phyloP scores from a whole-genome alignment of 2,113 vertebrate genomes.

The Pelvicachromis taeniatus region DNA sequence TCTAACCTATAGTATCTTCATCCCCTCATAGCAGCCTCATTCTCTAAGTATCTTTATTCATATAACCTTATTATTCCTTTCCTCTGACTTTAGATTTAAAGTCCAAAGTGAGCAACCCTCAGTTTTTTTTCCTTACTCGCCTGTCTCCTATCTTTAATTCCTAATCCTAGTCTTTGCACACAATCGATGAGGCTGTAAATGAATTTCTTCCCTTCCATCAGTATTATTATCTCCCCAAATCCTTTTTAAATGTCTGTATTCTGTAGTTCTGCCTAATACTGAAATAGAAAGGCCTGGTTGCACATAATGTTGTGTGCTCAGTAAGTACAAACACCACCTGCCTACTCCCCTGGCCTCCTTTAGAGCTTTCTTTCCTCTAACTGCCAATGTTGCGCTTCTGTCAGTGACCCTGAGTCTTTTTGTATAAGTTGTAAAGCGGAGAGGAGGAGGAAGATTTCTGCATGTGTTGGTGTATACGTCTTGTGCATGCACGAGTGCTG shows the following conservation, averaged over 20 bases:
- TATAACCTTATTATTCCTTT: background rate
- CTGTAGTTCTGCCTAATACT: background rate
- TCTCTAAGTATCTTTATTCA: conserved; percentile 2
- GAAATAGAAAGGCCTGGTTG: background rate
- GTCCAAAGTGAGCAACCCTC: background rate
- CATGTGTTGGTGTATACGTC: background rate
- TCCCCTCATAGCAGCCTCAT: background rate
- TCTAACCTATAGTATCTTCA: background rate
- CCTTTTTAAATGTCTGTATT: background rate
- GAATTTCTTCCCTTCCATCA: conserved; percentile 4
- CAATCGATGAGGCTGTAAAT: conserved; percentile 14
- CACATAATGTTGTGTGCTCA: background rate
- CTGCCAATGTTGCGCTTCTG: conserved; percentile 11
- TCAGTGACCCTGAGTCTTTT: conserved; percentile 3
- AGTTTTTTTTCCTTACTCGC: background rate
- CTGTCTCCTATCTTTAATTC: background rate
- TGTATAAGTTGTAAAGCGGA: background rate
- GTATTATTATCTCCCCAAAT: background rate
- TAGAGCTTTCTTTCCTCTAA: conserved; percentile 7
- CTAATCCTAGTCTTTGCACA: background rate
- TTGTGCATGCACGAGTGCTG: background rate
- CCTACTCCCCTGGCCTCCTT: background rate
- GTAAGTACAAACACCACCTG: conserved; percentile 14
- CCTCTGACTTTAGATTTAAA: background rate
- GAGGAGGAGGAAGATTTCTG: background rate